Conservation (phyloP, 2,888 invertebrate species). For the Autographa gamma region DNA sequence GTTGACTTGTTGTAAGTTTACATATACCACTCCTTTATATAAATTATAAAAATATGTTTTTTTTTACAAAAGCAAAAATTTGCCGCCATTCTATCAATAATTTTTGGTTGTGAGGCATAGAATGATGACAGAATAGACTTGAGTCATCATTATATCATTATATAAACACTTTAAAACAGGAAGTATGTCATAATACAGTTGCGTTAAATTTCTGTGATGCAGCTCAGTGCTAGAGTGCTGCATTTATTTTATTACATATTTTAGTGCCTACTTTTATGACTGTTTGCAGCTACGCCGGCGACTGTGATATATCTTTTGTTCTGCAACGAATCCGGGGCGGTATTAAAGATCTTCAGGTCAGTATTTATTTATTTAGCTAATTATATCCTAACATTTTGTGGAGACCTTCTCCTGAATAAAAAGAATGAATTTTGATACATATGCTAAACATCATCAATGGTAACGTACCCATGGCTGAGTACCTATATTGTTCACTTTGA, state of each 20-base stretch:
- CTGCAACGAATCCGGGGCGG: constrained; percentile 95
- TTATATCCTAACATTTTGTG: no score
- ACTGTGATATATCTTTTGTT: constrained; percentile 97
- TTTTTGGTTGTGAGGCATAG: background rate
- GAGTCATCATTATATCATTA: background rate
- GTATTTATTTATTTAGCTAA: background rate
- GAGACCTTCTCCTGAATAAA: no score
- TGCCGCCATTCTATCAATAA: background rate
- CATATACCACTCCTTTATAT: background rate
- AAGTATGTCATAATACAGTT: background rate
- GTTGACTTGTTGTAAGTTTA: constrained; percentile 96
- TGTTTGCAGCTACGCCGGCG: constrained; percentile 95
- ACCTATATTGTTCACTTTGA: no score
- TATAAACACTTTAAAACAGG: background rate
- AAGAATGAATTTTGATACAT: no score
- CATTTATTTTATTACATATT: background rate
- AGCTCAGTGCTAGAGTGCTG: background rate
- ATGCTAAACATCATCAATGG: no score
- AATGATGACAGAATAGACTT: no score
- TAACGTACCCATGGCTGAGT: no score
- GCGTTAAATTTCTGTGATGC: background rate
- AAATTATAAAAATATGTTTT: no score
- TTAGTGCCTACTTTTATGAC: constrained; percentile 6
- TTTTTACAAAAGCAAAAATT: no score
- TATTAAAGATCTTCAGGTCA: constrained; percentile 94